Evolutionary conservation across 2,113 vertebrate genomes (phyloP), one percentile per base, ranked within the genome.

Genomic region (Dryoscopus gambensis): DNA sequence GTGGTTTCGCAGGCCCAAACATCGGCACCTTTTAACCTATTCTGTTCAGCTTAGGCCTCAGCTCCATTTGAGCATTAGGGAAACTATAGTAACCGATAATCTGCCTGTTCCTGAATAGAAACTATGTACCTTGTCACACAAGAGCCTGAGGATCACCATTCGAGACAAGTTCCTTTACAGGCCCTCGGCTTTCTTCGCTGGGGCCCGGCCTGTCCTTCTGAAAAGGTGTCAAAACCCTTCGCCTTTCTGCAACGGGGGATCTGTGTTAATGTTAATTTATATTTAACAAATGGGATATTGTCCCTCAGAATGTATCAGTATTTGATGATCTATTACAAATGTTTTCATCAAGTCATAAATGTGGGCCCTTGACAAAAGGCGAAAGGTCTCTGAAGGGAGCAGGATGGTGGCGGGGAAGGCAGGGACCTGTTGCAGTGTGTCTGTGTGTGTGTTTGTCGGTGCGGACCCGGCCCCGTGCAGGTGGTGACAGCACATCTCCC

Each of bases 71-170:
- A 98, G 99, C 98, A 99, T 99, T 99, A 99, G 99, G 98, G 99
- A 99, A 99, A 99, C 99, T 99, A 99, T 99, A 99, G 99, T 99
- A 99, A 99, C 99, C 98, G 97, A 99, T 99, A 99, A 99, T 99
- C 99, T 99, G 98, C 98, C 98, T 98, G 98, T 98, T 90, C 95
- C 98, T 99, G 99, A 99, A 99, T 99, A 99, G 99, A 99, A 99
- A 98, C 99, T 99, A 99, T 99, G 99, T 99, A 99, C 99, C 99
- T 99, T 99, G 99, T 99, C 99, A 98, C 98, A 99, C 98, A 98
- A 98, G 99, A 98, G 98, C 99, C 98, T 97, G 96, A 96, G 98
- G 98, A 98, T 99, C 99, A 98, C 98, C 95, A 94, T 98, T 98
- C 97, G 98, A 98, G 98, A 98, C 98, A 98, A 98, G 99, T 98